phyloP scores from a whole-genome alignment of 2,797 vertebrate species.

The Prunella strophiata region DNA sequence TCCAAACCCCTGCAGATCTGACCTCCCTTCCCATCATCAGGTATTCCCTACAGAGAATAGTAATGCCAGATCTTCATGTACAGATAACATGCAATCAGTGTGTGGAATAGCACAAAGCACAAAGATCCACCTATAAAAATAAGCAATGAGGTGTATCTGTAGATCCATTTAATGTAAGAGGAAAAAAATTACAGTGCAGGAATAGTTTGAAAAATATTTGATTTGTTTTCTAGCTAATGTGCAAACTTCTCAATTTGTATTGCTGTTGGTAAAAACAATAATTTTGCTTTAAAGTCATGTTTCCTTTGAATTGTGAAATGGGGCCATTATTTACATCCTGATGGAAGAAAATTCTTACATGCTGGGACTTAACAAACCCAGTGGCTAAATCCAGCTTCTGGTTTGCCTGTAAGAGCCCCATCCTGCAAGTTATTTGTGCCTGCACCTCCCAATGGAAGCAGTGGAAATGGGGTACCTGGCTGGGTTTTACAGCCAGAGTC shows the following conservation, averaged over 20 bases:
- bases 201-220: background rate
- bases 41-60: background rate
- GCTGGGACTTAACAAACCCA: background rate
- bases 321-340: background rate
- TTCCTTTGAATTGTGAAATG: background rate
- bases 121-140: background rate
- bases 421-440: background rate
- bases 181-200: background rate
- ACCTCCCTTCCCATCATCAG: background rate
- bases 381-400: background rate
- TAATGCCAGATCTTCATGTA: background rate
- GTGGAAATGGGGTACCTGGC: background rate
- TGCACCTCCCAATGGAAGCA: background rate
- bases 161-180: background rate
- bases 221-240: background rate
- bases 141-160: background rate
- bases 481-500: background rate
- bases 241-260: background rate
- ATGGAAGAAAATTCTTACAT: background rate
- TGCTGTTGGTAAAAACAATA: background rate
- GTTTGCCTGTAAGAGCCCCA: background rate
- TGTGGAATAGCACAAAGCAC: background rate
- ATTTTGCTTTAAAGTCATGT: background rate
- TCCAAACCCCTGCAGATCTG: conserved; percentile 24
- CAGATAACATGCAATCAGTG: background rate